Evolutionary conservation across 2,797 vertebrate genomes (phyloP), one percentile per base, ranked within the genome.

Genomic region (Chaenodraco wilsoni): DNA sequence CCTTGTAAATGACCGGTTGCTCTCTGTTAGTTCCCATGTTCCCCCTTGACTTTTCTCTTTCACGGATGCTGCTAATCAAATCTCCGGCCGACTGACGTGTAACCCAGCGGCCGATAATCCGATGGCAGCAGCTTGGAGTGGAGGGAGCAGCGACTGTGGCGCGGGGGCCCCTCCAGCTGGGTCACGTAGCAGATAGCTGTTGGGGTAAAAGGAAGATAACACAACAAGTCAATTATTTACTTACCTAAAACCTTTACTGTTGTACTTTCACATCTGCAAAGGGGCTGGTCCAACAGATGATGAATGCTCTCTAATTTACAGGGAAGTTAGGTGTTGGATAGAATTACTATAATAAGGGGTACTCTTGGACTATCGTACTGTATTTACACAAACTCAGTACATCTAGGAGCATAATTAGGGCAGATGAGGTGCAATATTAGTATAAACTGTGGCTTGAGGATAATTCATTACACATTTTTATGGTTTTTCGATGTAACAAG

Each of bases 61-160:
- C 61, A 68, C 87, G 82, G 74, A 85, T 48, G 43, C 73, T 67
- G 65, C 66, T 76, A 80, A 84, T 87, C 76, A 82, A 72, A 82
- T 65, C 45, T 83, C 40, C 61, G 68, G 68, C 74, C 52, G 76
- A 50, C 67, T 54, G 80, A 76, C 46, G 17, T 79, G 78, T 70
- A 74, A 72, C 68, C 72, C 63, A 52, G 59, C n/a, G 5, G 61
- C 65, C 7, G 55, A 83, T 72, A 78, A 75, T 85, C 82, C 48
- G 54, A 65, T 31, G 73, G 65, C 58, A 74, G 56, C 66, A 10
- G 67, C 52, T 46, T 23, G 56, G 66, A 77, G 76, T 45, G 52
- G 55, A 57, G 27, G 61, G 27, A 49, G 76, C 69, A 2, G 64
- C 15, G 71, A 48, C 65, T 56, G 59, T 59, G 66, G 72, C 65